Evolutionary conservation across 1,140 invertebrate genomes (phyloP), one percentile per base, ranked within the genome.

Genomic region (Planococcus citri): DNA sequence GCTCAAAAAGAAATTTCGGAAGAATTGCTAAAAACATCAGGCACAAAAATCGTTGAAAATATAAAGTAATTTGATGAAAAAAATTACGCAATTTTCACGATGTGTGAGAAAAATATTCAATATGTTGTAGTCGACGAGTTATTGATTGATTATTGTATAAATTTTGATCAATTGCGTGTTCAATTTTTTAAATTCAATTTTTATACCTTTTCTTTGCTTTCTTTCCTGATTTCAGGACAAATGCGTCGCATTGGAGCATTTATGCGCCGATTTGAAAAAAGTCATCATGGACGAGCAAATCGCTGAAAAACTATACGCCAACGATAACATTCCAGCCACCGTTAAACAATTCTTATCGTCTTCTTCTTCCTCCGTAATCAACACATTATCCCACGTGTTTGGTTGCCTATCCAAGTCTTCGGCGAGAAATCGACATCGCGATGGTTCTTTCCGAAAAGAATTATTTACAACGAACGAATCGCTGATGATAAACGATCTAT

Each of bases 231-330:
- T 64, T 2, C 60, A 64, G 60, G 60, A 64, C 24, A 64, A 64
- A 27, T 64, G 60, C 22, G 22, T 17, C 1, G 60, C 60, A 3
- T 25, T 64, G 22, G 60, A 64, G 17, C 21, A 64, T 25, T 64
- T 64, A 25, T 64, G 60, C 60, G 60, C 60, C 6, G 60, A 64
- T 64, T 64, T 64, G 60, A 64, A 64, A 20, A 64, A 64, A 64
- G 22, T 64, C 22, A 64, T 64, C 20, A 64, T 64, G 60, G 60
- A 64, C 20, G 60, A 64, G 25, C 60, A 64, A 64, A 64, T 64
- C 17, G 21, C 25, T 3, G 60, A 64, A 25, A 64, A 27, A 64
- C 9, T 64, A 10, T 64, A 64, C 60, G 60, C 60, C 20, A 64
- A 64, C 22, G 60, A 64, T 64, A 64, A 64, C 20, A 64, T 64